Base-by-base conservation (phyloP, 2,888 invertebrate genomes). In the Heliconius aoede region DNA sequence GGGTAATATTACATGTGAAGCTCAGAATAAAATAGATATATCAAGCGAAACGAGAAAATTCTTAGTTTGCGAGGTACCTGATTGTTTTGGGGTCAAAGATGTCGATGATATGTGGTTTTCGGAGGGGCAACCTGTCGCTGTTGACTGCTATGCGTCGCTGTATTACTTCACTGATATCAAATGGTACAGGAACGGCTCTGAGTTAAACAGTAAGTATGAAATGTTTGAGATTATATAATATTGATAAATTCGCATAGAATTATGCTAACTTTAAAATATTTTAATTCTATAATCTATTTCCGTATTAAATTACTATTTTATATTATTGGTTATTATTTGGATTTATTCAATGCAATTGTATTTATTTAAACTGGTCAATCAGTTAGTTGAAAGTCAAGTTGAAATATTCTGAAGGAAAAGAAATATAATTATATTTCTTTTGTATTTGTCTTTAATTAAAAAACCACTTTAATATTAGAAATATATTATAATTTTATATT, bases 121-220 rank as follows among this genome's bases (percentile, higher is more conserved):
- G 3, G 86, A 92, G 82, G 84, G 86, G 30, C 82, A 89, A 18
- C 80, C 82, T 11, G 86, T 90, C 3, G 80, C 78, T 11, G 64
- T 90, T 5, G 85, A 85, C 72, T 94, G 94, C 80, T 80, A 89
- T 46, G 94, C 91, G 46, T 93, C 93, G 0, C 86, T 83, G 79
- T 89, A 90, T 78, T 85, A 90, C 21, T 93, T 86, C 79, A 28
- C 71, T 1, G 87, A 85, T 76, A 86, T 92, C 0, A 86, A 86
- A n/a, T 94, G 94, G 94, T 58, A 82, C 5, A 84, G 84, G 32
- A 79, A 78, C 26, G 80, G 86, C 36, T 82, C 79, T 36, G 26
- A 60, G 21, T 26, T 72, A 9, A 72, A 72, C 7, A 60, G 72
- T 72, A 61, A 26, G 72, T 72, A 8, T n/a, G 9, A 26, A 36